phyloP scores from a whole-genome alignment of 2,113 vertebrate genomes.

The Salminus brasiliensis region DNA sequence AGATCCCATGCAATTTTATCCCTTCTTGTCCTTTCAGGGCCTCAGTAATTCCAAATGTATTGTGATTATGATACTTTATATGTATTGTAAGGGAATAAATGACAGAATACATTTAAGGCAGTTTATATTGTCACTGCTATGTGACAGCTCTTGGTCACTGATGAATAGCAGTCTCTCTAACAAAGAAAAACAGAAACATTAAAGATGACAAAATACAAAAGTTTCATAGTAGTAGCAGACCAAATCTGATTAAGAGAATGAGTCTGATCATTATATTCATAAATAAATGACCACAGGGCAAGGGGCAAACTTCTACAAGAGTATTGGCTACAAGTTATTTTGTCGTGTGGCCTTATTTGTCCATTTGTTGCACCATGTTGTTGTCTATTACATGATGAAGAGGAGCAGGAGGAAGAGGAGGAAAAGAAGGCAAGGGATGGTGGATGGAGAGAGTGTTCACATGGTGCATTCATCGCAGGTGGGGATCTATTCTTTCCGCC shows the following conservation, averaged over 20 bases:
- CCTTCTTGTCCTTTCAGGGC: too few relatives aligned
- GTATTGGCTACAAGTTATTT: background rate
- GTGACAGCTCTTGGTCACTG: background rate
- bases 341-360: background rate
- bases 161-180: too few relatives aligned
- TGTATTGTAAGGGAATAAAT: too few relatives aligned
- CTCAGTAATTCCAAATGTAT: too few relatives aligned
- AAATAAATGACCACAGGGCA: too few relatives aligned
- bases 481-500: slow-evolving; percentile 70
- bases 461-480: slow-evolving; percentile 58
- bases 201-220: too few relatives aligned
- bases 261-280: background rate
- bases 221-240: background rate
- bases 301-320: background rate
- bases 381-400: slow-evolving; percentile 20
- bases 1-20: too few relatives aligned
- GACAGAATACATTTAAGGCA: too few relatives aligned
- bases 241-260: background rate
- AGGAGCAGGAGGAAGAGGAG: background rate
- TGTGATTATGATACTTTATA: too few relatives aligned
- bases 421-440: too few relatives aligned
- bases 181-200: too few relatives aligned
- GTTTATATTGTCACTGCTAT: too few relatives aligned
- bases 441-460: background rate
- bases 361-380: slow-evolving; percentile 4